Evolutionary conservation across 2,888 invertebrate genomes (phyloP), one percentile per base, ranked within the genome.

Genomic region (Ypsolopha scabrella): DNA sequence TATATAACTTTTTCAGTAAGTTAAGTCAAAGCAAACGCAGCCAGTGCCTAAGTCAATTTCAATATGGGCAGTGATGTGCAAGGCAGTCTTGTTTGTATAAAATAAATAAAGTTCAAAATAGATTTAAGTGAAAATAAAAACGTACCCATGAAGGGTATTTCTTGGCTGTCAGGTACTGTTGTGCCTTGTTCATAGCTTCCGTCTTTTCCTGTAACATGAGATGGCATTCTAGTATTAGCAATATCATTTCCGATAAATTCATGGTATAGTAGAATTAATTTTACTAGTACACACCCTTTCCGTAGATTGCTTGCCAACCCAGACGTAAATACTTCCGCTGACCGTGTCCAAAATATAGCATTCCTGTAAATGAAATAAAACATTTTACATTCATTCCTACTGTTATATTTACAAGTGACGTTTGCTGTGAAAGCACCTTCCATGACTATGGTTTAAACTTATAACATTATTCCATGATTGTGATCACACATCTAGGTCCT

Each of bases 301-400:
- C 0, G 91, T 91, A 36, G 94, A 90, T 51, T 91, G 89, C 62
- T 91, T 93, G 1, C 96, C 96, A 39, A 94, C 89, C 96, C 95
- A 96, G 0, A 94, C 94, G 68, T 91, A 96, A 45, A 96, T 89
- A 47, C 94, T 94, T 1, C 93, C 91, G 47, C 88, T 88, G 0
- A 90, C 89, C 0, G 94, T 93, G 65, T 95, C 95, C 74, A 96
- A 74, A 51, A 95, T 91, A 64, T 94, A 96, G 60, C 92, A 92
- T 63, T 95, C 94, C 91, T 92, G 68, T 2, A 68, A 70, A 53
- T n/a, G 50, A 39, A 50, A 38, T 46, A 9, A 43, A 35, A 44
- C 37, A 37, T 1, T 14, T 24, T 24, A 24, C 24, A 24, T 24
- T 24, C n/a, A n/a, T n/a, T n/a, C n/a, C n/a, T n/a, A n/a, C 2